A percentile compares a stretch with the other conserved stretches of the same genome.
These are phyloP conservation scores for Subacronicta megacephala DNA, from an alignment of 2,888 invertebrate genomes.

Conservation along the genomic window DNA sequence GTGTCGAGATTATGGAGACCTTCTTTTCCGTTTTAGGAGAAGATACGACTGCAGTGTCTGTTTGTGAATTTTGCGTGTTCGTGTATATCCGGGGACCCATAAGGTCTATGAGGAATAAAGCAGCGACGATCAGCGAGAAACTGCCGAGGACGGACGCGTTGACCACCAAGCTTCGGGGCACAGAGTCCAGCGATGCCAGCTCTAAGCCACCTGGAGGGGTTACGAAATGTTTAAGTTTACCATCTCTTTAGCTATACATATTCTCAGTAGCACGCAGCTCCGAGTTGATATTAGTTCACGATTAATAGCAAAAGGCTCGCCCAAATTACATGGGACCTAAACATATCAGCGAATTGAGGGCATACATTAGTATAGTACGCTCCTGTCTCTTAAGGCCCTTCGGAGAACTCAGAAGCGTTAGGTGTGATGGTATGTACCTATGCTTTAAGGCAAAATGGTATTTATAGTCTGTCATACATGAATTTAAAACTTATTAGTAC, in stretches of 20 bases:
- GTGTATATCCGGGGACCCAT: slow-evolving; percentile 88
- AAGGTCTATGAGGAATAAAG: slow-evolving; percentile 92
- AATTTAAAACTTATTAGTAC: too few species aligned
- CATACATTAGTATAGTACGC: too few species aligned
- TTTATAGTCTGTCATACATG: neutral
- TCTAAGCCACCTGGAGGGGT: slow-evolving; percentile 90
- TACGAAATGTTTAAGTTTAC: neutral
- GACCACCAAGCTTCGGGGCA: slow-evolving; percentile 91
- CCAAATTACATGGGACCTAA: too few species aligned
- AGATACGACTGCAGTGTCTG: slow-evolving; percentile 68
- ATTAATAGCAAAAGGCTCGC: too few species aligned
- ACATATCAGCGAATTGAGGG: too few species aligned
- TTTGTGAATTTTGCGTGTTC: slow-evolving; percentile 80
- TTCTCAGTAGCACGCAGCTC: too few species aligned
- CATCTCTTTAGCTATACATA: too few species aligned
- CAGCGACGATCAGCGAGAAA: slow-evolving; percentile 91
- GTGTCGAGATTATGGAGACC: slow-evolving; percentile 71
- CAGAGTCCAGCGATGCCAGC: slow-evolving; percentile 92
- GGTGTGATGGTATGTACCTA: too few species aligned
- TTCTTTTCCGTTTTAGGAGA: slow-evolving; percentile 77
- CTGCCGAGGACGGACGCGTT: slow-evolving; percentile 93
- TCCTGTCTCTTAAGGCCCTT: too few species aligned
- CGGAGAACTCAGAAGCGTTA: too few species aligned
- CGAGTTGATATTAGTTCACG: too few species aligned
- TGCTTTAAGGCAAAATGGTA: too few species aligned